Base-by-base conservation (phyloP, 2,113 vertebrate genomes). In the Limnothrissa miodon region DNA sequence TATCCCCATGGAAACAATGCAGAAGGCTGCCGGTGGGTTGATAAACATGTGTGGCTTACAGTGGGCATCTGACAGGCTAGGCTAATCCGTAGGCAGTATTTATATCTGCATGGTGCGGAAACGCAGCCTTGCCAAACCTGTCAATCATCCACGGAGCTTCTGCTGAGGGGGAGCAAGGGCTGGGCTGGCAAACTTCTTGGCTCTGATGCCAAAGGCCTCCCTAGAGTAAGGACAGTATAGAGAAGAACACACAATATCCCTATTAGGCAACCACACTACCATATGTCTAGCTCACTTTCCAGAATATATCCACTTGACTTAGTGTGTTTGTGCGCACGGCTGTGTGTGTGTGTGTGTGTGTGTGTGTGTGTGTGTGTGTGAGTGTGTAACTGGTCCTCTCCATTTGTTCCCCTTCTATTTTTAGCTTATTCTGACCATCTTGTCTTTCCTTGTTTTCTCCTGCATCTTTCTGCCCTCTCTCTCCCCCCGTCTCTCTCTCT, bases 1-100 rank as follows among this genome's bases (percentile, higher is more conserved):
- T 82, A 39, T 53, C 15, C 15, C 48, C 2, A 15, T 25, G 46
- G 48, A 83, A 80, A 74, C 78, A 82, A 82, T 66, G 36, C 45
- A 66, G 44, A 78, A 51, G 74, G 53, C 51, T 23, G 33, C 5
- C 9, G 1, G 62, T 13, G 33, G 66, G 42, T 13, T 66, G 13
- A 51, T n/a, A 17, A 48, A 66, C 51, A 46, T 39, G n/a, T 25
- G 33, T 45, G 74, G 82, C 66, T 74, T 36, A 74, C 33, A 39
- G 66, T 74, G 66, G 66, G 66, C 66, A 36, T 74, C 33, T 74
- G 66, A 15, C 11, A 29, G 66, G 29, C 9, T 39, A 74, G 25
- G 29, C 66, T 74, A 17, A 36, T 74, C 29, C 66, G 15, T 2
- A 5, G 23, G 1, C 2, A 21, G 45, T 82, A 86, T 86, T 81